phyloP scores from a whole-genome alignment of 2,888 invertebrate species.

The Meta bourneti region DNA sequence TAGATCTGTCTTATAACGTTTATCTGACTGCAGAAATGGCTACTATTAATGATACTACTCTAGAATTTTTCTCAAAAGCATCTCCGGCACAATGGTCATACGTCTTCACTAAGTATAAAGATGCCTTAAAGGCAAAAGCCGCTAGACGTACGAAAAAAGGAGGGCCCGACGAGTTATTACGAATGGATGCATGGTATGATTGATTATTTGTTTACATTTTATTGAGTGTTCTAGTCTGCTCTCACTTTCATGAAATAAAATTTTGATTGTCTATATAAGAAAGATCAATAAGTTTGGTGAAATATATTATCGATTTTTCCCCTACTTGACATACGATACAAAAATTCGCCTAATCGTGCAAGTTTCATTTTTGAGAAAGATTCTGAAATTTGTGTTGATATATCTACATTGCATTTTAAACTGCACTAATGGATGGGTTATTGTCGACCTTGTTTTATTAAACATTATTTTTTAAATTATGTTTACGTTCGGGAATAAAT shows the following conservation, averaged over 20 bases:
- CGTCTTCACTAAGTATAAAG: slow-evolving; percentile 93
- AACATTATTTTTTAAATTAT: too few species aligned
- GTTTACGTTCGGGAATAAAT: too few species aligned
- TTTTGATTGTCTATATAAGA: background rate
- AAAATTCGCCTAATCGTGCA: too few species aligned
- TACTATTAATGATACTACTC: slow-evolving; percentile 77
- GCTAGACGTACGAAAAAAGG: slow-evolving; percentile 92
- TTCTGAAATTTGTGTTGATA: too few species aligned
- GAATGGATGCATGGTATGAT: slow-evolving; percentile 95
- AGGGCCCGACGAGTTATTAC: slow-evolving; percentile 92
- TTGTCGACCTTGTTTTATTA: too few species aligned
- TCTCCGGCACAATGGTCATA: slow-evolving; percentile 90
- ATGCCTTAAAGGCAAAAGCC: slow-evolving; percentile 93
- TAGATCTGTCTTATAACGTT: slow-evolving; percentile 3
- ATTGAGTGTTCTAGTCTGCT: background rate
- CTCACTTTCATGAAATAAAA: background rate
- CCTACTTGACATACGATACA: background rate
- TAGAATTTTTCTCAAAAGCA: slow-evolving; percentile 93
- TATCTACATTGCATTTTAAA: too few species aligned
- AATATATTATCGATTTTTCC: background rate
- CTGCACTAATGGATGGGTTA: too few species aligned
- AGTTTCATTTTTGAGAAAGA: too few species aligned
- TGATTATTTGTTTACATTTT: slow-evolving; percentile 16
- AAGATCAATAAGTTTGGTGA: background rate
- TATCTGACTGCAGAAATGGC: slow-evolving; percentile 73